These are phyloP conservation scores for Polylopha cassiicola DNA, from an alignment of 2,888 invertebrate species.

Conservation along the genomic window DNA sequence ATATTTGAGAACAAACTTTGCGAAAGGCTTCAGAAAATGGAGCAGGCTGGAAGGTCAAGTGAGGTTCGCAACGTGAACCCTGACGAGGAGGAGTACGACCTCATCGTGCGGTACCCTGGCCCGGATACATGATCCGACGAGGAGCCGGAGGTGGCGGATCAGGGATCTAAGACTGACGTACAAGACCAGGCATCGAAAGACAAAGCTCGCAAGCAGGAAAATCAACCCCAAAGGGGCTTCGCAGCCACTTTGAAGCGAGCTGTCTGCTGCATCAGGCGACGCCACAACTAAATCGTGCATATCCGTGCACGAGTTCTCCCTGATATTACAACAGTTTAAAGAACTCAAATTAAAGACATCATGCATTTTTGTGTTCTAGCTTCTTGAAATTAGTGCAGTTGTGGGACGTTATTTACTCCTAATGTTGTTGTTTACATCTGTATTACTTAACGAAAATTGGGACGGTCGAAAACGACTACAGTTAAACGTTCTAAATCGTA, in stretches of 20 bases:
- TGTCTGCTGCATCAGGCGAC: slow-evolving; percentile 67
- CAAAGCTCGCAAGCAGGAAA: slow-evolving; percentile 47
- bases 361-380: no score
- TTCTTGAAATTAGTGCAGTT: no score
- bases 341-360: no score
- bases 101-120: slow-evolving; percentile 68
- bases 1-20: slow-evolving; percentile 59
- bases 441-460: no score
- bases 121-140: slow-evolving; percentile 76
- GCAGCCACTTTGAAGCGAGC: slow-evolving; percentile 65
- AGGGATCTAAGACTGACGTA: slow-evolving; percentile 56
- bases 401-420: no score
- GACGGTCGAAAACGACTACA: no score
- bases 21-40: slow-evolving; percentile 59
- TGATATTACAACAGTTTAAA: no score
- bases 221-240: slow-evolving; percentile 62
- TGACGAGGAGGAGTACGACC: slow-evolving; percentile 65
- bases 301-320: no score
- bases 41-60: slow-evolving; percentile 51
- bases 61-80: slow-evolving; percentile 56
- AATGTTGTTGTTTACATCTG: no score
- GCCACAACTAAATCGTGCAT: slow-evolving; percentile 39
- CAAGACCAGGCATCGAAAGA: slow-evolving; percentile 38
- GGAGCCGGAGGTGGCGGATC: slow-evolving; percentile 40
- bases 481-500: slow-evolving; percentile 23